Evolutionary conservation across 2,888 invertebrate genomes (phyloP).

Genomic region (Tipula helvola): DNA sequence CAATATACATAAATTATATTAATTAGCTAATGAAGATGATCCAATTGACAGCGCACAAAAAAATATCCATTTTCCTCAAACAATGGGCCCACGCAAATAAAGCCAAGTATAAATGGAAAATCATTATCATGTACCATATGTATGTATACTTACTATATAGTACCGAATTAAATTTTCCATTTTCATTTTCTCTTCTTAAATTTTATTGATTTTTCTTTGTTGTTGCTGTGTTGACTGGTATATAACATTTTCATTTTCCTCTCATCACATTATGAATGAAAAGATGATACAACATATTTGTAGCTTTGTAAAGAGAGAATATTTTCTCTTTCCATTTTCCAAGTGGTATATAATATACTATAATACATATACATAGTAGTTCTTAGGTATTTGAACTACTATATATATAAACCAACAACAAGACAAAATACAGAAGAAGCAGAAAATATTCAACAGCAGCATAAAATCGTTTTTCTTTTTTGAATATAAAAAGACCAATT

Average conservation of each 20-base stretch:
- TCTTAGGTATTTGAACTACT: neutral
- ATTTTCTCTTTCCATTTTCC: neutral
- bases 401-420: neutral
- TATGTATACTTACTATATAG: neutral
- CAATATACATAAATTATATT: neutral
- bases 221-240: neutral
- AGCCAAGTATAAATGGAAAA: neutral
- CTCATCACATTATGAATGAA: neutral
- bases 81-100: neutral
- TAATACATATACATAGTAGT: neutral
- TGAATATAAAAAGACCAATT: neutral
- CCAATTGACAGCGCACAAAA: neutral
- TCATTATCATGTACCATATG: neutral
- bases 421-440: neutral
- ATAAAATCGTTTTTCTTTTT: neutral
- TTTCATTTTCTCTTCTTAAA: neutral
- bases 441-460: neutral
- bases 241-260: neutral
- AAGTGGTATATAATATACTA: neutral
- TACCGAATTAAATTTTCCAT: neutral
- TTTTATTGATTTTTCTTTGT: neutral
- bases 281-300: neutral
- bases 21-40: neutral
- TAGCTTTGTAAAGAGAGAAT: neutral
- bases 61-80: neutral